phyloP scores from a whole-genome alignment of 2,888 invertebrate species.

The Drosophila kuntzei region DNA sequence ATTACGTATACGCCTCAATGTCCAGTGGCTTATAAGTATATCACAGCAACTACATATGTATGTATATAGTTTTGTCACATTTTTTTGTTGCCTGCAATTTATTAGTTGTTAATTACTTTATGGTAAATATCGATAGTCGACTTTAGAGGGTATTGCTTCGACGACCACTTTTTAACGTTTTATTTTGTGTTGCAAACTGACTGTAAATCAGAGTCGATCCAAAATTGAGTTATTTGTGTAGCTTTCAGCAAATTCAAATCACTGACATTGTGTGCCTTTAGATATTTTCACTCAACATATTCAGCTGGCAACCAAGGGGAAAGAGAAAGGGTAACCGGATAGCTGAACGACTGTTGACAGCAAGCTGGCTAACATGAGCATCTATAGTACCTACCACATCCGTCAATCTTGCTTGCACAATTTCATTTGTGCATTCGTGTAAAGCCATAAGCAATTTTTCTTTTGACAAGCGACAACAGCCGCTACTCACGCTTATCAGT shows the following conservation, averaged over 20 bases:
- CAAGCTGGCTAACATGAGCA: conserved; percentile 31
- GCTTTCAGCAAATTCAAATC: conserved; percentile 5
- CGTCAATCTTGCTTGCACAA: conserved; percentile 57
- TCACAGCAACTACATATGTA: too few relatives aligned
- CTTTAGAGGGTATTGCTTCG: neutral
- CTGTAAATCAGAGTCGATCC: conserved; percentile 11
- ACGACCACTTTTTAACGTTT: neutral
- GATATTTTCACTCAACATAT: conserved; percentile 8
- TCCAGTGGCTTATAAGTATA: too few relatives aligned
- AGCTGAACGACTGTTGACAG: conserved; percentile 9
- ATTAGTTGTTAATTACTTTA: neutral
- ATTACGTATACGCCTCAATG: neutral
- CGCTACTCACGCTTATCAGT: conserved; percentile 55
- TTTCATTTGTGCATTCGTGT: conserved; percentile 65
- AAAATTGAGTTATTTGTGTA: conserved; percentile 28
- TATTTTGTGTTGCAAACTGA: neutral
- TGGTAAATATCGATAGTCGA: neutral
- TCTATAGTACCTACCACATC: conserved; percentile 41
- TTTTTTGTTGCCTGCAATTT: too few relatives aligned
- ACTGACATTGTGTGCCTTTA: conserved; percentile 10
- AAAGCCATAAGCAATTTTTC: conserved; percentile 53
- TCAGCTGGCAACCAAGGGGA: conserved; percentile 4
- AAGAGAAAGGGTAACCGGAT: neutral
- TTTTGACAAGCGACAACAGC: conserved; percentile 50
- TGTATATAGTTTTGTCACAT: too few relatives aligned